A percentile compares a stretch with the other conserved stretches of the same genome.
Evolutionary conservation across 2,888 invertebrate species (phyloP).

Genomic region (Ametastegia equiseti): DNA sequence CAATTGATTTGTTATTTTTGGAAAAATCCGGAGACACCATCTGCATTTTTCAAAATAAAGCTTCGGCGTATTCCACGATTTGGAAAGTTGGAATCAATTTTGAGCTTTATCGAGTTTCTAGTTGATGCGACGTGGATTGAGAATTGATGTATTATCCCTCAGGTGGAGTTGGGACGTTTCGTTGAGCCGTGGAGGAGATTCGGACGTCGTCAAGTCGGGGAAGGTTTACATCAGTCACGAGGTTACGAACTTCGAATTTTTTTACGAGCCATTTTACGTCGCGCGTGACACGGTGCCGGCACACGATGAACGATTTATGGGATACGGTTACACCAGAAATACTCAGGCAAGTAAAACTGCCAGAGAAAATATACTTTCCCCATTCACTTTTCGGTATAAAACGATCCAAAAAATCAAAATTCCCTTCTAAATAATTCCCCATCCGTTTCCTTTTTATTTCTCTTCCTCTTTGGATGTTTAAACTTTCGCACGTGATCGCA

Average conservation of each 20-base stretch:
- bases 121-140: neutral
- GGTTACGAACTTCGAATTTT: slow-evolving; percentile 87
- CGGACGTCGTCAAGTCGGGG: slow-evolving; percentile 78
- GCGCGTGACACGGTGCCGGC: slow-evolving; percentile 88
- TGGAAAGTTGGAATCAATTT: neutral
- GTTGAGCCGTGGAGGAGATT: slow-evolving; percentile 77
- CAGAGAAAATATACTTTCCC: neutral
- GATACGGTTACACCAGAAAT: slow-evolving; percentile 95
- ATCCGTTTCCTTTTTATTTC: neutral
- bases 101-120: no score
- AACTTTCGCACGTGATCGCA: slow-evolving; percentile 6
- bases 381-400: neutral
- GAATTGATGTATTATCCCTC: slow-evolving; percentile 43
- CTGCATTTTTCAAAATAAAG: no score
- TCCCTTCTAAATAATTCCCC: neutral
- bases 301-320: slow-evolving; percentile 93
- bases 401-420: neutral
- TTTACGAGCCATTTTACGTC: slow-evolving; percentile 96
- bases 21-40: no score
- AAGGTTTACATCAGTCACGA: slow-evolving; percentile 89
- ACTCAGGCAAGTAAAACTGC: slow-evolving; percentile 83
- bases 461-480: no score
- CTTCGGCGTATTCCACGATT: no score
- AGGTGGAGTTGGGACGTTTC: slow-evolving; percentile 72
- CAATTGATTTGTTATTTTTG: no score